Evolutionary conservation across 2,888 invertebrate species (phyloP).

Genomic region (Caenorhabditis sp.): DNA sequence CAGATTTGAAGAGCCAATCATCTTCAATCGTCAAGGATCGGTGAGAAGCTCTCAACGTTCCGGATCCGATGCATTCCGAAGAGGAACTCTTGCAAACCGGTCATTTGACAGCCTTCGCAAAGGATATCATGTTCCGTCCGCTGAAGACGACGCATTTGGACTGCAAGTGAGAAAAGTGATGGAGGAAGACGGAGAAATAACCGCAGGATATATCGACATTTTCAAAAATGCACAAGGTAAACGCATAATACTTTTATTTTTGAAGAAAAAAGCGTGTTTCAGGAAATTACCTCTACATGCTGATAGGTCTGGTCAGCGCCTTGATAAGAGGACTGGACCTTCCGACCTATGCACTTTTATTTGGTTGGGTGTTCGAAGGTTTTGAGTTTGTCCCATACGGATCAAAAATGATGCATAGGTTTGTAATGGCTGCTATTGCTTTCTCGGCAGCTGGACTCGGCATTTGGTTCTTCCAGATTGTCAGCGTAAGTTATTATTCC

Average conservation of each 20-base stretch:
- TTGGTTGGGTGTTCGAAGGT: constrained; percentile 58
- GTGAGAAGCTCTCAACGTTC: constrained; percentile 53
- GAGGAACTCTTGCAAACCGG: constrained; percentile 56
- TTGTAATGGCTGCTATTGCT: constrained; percentile 55
- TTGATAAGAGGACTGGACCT: constrained; percentile 80
- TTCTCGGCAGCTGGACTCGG: constrained; percentile 57
- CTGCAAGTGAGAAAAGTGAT: constrained; percentile 48
- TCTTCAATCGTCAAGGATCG: constrained; percentile 28
- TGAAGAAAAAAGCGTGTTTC: too few relatives aligned
- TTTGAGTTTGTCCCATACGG: constrained; percentile 40
- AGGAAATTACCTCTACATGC: constrained; percentile 59
- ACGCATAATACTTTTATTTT: too few relatives aligned
- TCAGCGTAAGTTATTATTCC: constrained; percentile 44
- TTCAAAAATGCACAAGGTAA: constrained; percentile 55
- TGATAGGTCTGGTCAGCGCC: constrained; percentile 54
- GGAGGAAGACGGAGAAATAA: constrained; percentile 48
- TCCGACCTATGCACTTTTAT: constrained; percentile 80
- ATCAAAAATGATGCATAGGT: constrained; percentile 39
- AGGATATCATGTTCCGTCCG: constrained; percentile 14
- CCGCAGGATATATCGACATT: constrained; percentile 53
- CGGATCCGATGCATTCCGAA: constrained; percentile 62
- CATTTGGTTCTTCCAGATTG: constrained; percentile 57
- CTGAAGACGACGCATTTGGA: constrained; percentile 56
- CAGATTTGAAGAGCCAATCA: constrained; percentile 26
- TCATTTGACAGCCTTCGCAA: constrained; percentile 41